phyloP scores from a whole-genome alignment of 2,113 vertebrate species.

The Pteruthius melanotis region DNA sequence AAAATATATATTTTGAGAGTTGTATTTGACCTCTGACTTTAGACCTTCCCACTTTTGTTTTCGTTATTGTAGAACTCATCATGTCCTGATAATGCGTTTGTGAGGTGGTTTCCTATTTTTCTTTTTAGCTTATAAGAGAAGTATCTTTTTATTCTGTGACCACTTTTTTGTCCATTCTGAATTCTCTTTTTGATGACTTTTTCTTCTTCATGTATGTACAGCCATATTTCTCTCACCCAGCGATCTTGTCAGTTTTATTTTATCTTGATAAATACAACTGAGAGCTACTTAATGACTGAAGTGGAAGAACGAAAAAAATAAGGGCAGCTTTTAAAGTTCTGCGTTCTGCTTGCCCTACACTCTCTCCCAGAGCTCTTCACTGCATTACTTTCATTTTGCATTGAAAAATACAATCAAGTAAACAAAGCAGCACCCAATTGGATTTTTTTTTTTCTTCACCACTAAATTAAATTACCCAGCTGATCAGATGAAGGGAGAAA shows the following conservation, averaged over 20 bases:
- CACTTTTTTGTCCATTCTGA: not conserved
- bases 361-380: not conserved
- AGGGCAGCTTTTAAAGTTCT: conserved; percentile 10
- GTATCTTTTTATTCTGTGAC: not conserved
- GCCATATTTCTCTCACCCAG: not conserved
- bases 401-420: not conserved
- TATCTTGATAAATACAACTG: not conserved
- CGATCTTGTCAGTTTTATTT: not conserved
- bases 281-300: not conserved
- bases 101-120: not conserved
- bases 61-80: not conserved
- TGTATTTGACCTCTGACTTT: not conserved
- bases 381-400: not conserved
- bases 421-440: not conserved
- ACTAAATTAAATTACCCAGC: conserved; percentile 3
- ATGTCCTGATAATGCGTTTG: not conserved
- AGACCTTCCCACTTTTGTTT: not conserved
- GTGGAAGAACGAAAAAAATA: not conserved
- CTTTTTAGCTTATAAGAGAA: not conserved
- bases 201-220: not conserved
- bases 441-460: not conserved
- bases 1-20: not conserved
- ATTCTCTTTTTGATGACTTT: not conserved
- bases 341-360: not conserved
- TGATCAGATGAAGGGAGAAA: not conserved